Conservation (phyloP, 35 echinoderm and acorn worm genomes). For the Strongylocentrotus purpuratus region DNA sequence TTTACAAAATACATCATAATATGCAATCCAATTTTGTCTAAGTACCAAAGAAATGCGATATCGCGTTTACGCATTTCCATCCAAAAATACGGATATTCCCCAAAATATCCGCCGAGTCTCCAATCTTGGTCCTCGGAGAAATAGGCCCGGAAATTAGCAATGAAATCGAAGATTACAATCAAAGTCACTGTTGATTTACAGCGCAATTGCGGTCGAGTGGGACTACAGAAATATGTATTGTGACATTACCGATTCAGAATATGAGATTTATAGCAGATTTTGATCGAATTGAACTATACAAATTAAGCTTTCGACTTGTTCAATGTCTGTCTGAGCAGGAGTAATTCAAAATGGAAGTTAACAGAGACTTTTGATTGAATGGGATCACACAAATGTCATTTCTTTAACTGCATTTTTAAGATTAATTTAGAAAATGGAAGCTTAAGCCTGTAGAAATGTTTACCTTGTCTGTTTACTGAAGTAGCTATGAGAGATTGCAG, state of each 20-base stretch:
- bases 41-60: not conserved
- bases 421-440: too few relatives aligned
- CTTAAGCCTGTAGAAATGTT: too few relatives aligned
- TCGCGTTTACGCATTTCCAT: not conserved
- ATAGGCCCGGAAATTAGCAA: not conserved
- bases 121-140: not conserved
- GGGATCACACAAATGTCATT: too few relatives aligned
- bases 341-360: too few relatives aligned
- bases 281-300: not conserved
- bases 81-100: not conserved
- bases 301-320: too few relatives aligned
- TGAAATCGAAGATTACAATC: constrained; percentile 12
- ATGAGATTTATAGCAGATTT: not conserved
- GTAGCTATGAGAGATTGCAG: too few relatives aligned
- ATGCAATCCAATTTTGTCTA: not conserved
- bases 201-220: not conserved
- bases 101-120: not conserved
- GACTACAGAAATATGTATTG: not conserved
- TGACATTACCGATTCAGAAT: not conserved
- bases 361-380: too few relatives aligned
- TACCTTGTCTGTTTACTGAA: too few relatives aligned
- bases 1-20: too few relatives aligned
- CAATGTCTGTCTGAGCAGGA: too few relatives aligned
- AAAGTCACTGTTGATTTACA: not conserved
- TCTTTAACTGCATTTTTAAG: too few relatives aligned